Evolutionary conservation across 2,797 vertebrate genomes (phyloP), one percentile per base, ranked within the genome.

Genomic region (Tiaroga cobitis): DNA sequence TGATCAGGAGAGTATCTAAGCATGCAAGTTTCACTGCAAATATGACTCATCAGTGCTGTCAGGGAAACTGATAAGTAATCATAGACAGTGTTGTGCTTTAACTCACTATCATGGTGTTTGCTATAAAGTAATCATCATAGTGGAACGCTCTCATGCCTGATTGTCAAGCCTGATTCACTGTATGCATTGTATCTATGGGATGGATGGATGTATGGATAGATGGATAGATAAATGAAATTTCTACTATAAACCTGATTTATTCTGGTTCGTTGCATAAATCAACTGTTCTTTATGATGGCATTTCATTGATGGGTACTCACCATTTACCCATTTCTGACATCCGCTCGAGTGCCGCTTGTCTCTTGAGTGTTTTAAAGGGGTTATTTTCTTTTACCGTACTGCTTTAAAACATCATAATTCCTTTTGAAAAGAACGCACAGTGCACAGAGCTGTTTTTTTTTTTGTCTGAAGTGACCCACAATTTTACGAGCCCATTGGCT

Each of bases 231-330:
- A 37, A 32, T 34, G 43, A 72, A 67, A 77, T 86, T 87, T 78
- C 51, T 87, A 49, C 84, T 68, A 70, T 81, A 79, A 87, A 84
- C 81, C 81, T 82, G 83, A 88, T 85, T 78, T 74, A 87, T 85
- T 72, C 80, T 78, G 59, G 76, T 84, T 82, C 8, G 68, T 89
- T 80, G 84, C 82, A 72, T 87, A 86, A 87, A 80, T 87, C 78
- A 68, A 46, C 74, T 80, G 80, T 88, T 90, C 85, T 88, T 88
- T 85, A 88, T 87, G 77, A 78, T 81, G 89, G 87, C 89, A 85
- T 89, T 89, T 90, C 87, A 88, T 85, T 89, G 61, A 85, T 80
- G 74, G 63, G 84, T 82, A 82, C 89, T 89, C 87, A 87, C 86
- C 34, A 49, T 49, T 54, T 51, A 80, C 80, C 68, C 46, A 51